Conservation (phyloP, 2,797 vertebrate species). For the Babyrousa celebensis region DNA sequence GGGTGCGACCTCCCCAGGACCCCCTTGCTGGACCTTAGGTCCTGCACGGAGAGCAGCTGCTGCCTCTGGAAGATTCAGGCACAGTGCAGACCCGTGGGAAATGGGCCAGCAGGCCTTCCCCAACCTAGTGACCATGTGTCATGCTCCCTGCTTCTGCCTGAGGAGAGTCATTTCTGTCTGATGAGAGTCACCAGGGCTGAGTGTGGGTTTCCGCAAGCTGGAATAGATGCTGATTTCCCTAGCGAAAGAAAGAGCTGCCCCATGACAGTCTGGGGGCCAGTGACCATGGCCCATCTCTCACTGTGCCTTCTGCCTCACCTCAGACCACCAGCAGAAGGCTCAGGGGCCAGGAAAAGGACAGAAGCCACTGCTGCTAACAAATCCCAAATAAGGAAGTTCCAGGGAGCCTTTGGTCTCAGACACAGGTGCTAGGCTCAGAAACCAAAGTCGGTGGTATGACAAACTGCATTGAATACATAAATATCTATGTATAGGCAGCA, state of each 20-base stretch:
- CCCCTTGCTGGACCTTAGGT: neutral
- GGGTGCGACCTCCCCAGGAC: accelerated
- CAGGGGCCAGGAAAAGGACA: neutral
- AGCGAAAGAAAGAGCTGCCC: neutral
- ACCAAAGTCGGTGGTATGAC: neutral
- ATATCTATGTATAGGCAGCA: neutral
- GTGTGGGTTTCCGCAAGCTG: neutral
- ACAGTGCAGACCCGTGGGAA: neutral
- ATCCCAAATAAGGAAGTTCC: neutral
- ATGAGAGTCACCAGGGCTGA: slow-evolving; percentile 25
- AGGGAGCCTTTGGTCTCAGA: neutral
- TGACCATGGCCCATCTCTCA: neutral
- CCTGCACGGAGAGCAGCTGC: neutral
- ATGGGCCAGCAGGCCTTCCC: neutral
- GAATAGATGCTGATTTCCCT: neutral
- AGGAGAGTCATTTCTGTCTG: slow-evolving; percentile 3
- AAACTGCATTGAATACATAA: neutral
- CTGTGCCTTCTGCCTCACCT: neutral
- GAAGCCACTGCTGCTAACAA: neutral
- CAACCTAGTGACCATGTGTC: neutral
- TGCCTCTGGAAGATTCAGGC: neutral
- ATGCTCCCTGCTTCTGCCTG: neutral
- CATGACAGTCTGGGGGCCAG: neutral
- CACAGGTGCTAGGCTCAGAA: neutral
- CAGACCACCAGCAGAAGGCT: neutral